phyloP scores from a whole-genome alignment of 2,888 invertebrate species.

The Cosmia trapezina region DNA sequence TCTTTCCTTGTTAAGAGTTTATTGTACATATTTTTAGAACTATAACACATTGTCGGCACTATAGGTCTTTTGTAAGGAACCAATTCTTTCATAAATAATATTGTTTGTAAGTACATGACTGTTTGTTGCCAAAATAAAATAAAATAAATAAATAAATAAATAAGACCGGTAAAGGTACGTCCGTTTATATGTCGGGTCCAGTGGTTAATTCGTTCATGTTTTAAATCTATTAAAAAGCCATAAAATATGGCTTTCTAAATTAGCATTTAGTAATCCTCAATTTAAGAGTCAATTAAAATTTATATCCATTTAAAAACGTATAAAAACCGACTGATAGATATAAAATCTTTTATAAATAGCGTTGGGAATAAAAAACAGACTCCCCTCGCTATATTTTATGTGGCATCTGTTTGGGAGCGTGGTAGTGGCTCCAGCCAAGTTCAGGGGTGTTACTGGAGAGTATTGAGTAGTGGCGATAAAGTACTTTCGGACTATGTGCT shows the following conservation, averaged over 20 bases:
- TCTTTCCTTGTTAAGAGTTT: too few relatives aligned
- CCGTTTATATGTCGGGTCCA: too few relatives aligned
- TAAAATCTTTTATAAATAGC: slow-evolving; percentile 37
- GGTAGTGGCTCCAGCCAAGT: slow-evolving; percentile 37
- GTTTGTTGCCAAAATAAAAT: too few relatives aligned
- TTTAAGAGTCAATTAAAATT: slow-evolving; percentile 41
- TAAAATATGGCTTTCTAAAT: slow-evolving; percentile 32
- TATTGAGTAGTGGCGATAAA: background rate
- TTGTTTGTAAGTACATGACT: too few relatives aligned
- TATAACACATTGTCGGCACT: too few relatives aligned
- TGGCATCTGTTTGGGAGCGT: slow-evolving; percentile 35
- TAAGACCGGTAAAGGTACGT: too few relatives aligned
- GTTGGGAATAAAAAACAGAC: slow-evolving; percentile 21
- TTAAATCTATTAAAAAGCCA: background rate
- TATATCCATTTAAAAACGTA: slow-evolving; percentile 37
- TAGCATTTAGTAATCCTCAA: background rate
- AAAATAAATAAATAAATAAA: too few relatives aligned
- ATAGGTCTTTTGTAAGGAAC: too few relatives aligned
- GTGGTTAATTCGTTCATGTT: too few relatives aligned
- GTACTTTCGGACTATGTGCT: background rate
- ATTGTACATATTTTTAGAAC: too few relatives aligned
- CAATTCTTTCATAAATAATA: too few relatives aligned
- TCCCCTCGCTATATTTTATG: slow-evolving; percentile 45
- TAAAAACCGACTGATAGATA: slow-evolving; percentile 34
- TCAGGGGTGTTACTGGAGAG: background rate